Conservation (phyloP, 2,888 invertebrate genomes). For the Melangyna quadrimaculata region DNA sequence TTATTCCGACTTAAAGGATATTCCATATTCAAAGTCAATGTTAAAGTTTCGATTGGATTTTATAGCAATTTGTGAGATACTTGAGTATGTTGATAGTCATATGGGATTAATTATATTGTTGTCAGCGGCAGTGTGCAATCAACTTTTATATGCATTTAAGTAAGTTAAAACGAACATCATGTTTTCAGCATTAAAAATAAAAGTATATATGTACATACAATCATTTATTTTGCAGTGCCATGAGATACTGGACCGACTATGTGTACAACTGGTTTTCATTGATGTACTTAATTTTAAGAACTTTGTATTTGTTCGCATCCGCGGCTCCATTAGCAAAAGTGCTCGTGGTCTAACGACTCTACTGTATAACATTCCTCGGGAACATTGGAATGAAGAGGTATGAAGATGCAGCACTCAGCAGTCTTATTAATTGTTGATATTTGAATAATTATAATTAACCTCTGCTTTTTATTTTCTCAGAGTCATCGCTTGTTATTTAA, state of each 20-base stretch:
- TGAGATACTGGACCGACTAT: slow-evolving; percentile 44
- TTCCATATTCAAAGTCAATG: slow-evolving; percentile 30
- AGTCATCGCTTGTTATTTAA: slow-evolving; percentile 35
- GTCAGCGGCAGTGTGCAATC: slow-evolving; percentile 46
- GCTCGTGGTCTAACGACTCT: slow-evolving; percentile 34
- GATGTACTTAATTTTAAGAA: slow-evolving; percentile 43
- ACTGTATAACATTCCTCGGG: slow-evolving; percentile 45
- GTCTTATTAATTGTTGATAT: neutral
- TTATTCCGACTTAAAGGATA: neutral
- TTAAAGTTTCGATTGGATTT: slow-evolving; percentile 57
- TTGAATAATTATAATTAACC: neutral
- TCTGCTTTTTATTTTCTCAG: slow-evolving; percentile 27
- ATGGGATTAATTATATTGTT: slow-evolving; percentile 56
- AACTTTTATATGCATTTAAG: slow-evolving; percentile 47
- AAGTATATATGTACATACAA: neutral
- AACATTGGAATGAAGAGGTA: slow-evolving; percentile 57
- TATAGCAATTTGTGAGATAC: slow-evolving; percentile 50
- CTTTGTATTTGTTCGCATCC: slow-evolving; percentile 39
- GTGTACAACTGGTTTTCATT: slow-evolving; percentile 61
- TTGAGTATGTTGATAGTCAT: slow-evolving; percentile 50
- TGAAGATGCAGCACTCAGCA: neutral
- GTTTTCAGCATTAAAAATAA: neutral
- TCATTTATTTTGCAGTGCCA: slow-evolving; percentile 20
- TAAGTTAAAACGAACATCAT: neutral
- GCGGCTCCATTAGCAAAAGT: slow-evolving; percentile 54